Base-by-base conservation (phyloP, 1,140 invertebrate genomes). In the Philopotamus ludificatus region DNA sequence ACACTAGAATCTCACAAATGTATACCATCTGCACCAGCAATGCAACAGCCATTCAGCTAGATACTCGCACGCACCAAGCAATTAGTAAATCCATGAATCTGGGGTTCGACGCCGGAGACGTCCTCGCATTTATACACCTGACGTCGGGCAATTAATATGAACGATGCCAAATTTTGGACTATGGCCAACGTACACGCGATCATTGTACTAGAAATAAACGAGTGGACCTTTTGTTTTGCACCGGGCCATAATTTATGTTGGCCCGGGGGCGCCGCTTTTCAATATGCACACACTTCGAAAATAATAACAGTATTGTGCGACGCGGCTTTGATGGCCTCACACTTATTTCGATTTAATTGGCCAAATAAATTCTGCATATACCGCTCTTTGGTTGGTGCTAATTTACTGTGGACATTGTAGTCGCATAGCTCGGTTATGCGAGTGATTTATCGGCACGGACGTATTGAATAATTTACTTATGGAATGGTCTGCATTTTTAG, bases 151-250 rank as follows among this genome's bases (percentile, higher is more conserved):
- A 69, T 69, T 69, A 62, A 69, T 65, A 65, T 69, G 55, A 62
- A 57, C 63, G 57, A 62, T 69, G 58, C 63, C 61, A 49, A 65
- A 54, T 63, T 62, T 65, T 65, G 67, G 67, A 59, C n/a, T 7
- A 9, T 16, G 58, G 60, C 67, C 67, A 69, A 65, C 39, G 41
- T 42, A 53, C 59, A 64, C 41, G 54, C 61, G 54, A 44, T 62
- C 53, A 51, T 34, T 57, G 59, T 42, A 65, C 63, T 69, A 69
- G 67, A 69, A 69, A 69, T 69, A 69, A 69, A 69, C 67, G 49
- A 69, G 50, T 41, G 50, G 58, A 60, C 67, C 67, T 69, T 69
- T 69, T 59, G 58, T 69, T 68, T 69, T 51, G 55, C 47, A 34
- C 66, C 34, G 23, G 28, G n/a, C n/a, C 28, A 42, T 67, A 67